Conservation (phyloP, 2,888 invertebrate genomes). For the Autographa pulchrina region DNA sequence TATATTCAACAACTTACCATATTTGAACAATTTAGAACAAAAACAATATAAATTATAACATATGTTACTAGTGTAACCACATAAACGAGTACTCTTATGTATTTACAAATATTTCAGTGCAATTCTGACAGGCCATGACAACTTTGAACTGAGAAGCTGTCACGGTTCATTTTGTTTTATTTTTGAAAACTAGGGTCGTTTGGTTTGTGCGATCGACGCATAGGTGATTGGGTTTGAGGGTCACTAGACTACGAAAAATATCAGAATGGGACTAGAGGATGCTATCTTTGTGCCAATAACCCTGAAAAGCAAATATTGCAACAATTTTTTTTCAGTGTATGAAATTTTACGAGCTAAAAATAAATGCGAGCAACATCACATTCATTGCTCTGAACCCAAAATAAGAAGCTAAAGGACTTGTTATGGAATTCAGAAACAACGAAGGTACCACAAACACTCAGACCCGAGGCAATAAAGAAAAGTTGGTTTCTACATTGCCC, state of each 20-base stretch:
- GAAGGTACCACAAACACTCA: too few relatives aligned
- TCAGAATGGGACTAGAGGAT: too few relatives aligned
- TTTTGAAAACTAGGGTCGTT: slow-evolving; percentile 33
- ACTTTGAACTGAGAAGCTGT: slow-evolving; percentile 73
- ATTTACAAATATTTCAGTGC: slow-evolving; percentile 82
- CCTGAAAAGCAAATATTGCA: too few relatives aligned
- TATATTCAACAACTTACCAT: slow-evolving; percentile 75
- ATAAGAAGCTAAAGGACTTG: too few relatives aligned
- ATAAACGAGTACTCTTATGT: slow-evolving; percentile 68
- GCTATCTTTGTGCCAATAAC: too few relatives aligned
- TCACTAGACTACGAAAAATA: background rate
- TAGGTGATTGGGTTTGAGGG: background rate
- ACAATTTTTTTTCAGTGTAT: too few relatives aligned
- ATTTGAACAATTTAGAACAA: slow-evolving; percentile 79
- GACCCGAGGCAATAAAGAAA: too few relatives aligned
- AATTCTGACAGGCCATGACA: slow-evolving; percentile 85
- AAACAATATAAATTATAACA: slow-evolving; percentile 74
- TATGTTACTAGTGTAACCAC: slow-evolving; percentile 70
- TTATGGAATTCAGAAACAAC: too few relatives aligned
- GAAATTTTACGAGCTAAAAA: too few relatives aligned
- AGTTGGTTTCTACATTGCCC: too few relatives aligned
- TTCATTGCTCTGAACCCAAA: too few relatives aligned
- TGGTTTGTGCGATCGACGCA: slow-evolving; percentile 7
- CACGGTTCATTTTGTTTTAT: slow-evolving; percentile 51
- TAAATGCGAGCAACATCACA: too few relatives aligned